Percentiles rank a stretch among this genome's conserved stretches.
These are phyloP conservation scores for Myrmecophaga tridactyla DNA, from an alignment of 2,113 vertebrate genomes.

Conservation along the genomic window DNA sequence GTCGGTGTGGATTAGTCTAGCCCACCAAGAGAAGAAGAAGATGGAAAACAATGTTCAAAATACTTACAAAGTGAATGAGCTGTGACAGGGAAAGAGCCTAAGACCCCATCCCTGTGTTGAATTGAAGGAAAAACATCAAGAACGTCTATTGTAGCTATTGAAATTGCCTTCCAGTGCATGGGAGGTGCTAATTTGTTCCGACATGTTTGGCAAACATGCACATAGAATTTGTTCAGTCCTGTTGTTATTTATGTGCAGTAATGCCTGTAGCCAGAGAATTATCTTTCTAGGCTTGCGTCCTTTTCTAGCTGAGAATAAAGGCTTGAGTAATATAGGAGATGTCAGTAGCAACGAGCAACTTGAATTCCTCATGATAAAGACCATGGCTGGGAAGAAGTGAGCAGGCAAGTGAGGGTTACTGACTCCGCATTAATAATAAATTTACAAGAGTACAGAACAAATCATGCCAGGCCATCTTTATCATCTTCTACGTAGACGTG, in stretches of 20 bases:
- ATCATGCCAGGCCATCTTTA: conserved; percentile 75
- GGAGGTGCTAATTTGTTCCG: conserved; percentile 53
- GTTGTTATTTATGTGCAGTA: conserved; percentile 57
- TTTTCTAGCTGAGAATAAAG: conserved; percentile 58
- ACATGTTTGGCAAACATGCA: conserved; percentile 55
- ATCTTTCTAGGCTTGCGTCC: conserved; percentile 45
- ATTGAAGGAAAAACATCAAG: conserved; percentile 9
- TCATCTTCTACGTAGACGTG: conserved; percentile 72
- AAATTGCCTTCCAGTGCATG: neutral
- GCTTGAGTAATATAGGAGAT: conserved; percentile 63
- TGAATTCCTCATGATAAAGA: conserved; percentile 74
- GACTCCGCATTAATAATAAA: conserved; percentile 69
- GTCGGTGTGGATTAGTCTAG: neutral
- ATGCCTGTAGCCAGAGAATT: conserved; percentile 39
- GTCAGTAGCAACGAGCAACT: conserved; percentile 74
- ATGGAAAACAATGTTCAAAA: conserved; percentile 18
- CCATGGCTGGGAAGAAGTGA: conserved; percentile 66
- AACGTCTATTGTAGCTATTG: conserved; percentile 4
- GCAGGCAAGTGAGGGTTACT: conserved; percentile 64
- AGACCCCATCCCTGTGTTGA: neutral
- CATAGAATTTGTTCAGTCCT: conserved; percentile 7
- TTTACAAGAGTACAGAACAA: conserved; percentile 61
- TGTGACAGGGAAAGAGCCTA: neutral
- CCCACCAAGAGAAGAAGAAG: neutral
- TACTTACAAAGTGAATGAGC: neutral